phyloP scores from a whole-genome alignment of 2,797 vertebrate species.

The Eutrigla gurnardus region DNA sequence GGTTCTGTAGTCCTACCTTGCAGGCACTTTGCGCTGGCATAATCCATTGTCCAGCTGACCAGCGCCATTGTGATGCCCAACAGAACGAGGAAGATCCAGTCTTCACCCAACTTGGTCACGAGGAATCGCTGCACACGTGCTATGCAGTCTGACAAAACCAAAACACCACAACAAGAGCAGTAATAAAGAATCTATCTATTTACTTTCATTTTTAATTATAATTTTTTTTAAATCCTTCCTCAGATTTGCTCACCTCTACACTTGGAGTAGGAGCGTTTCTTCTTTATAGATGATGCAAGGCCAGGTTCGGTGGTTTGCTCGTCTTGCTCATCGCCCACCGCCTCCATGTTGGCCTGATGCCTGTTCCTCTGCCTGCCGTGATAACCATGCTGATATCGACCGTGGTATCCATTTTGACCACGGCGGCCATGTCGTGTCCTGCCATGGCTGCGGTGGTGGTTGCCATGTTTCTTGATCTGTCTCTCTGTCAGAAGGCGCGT shows the following conservation, averaged over 20 bases:
- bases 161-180: neutral
- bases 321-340: neutral
- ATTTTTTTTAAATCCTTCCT: neutral
- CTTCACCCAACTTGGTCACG: conserved; percentile 91
- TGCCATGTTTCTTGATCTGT: conserved; percentile 73
- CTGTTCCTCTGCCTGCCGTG: conserved; percentile 53
- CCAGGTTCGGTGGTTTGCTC: conserved; percentile 55
- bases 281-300: conserved; percentile 66
- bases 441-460: conserved; percentile 53
- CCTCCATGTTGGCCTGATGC: conserved; percentile 55
- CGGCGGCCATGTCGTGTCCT: conserved; percentile 60
- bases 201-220: neutral
- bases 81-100: conserved; percentile 96
- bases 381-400: conserved; percentile 52
- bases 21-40: conserved; percentile 93
- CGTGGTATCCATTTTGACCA: conserved; percentile 59
- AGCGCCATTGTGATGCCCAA: conserved; percentile 95
- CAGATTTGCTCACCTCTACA: conserved; percentile 86
- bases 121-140: conserved; percentile 86
- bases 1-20: conserved; percentile 82
- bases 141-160: conserved; percentile 84
- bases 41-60: conserved; percentile 98
- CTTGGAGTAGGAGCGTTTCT: conserved; percentile 88
- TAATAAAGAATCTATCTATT: fast-evolving
- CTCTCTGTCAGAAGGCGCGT: conserved; percentile 84